Evolutionary conservation across 2,797 vertebrate genomes (phyloP).

Genomic region (Gymnothorax reevesii): DNA sequence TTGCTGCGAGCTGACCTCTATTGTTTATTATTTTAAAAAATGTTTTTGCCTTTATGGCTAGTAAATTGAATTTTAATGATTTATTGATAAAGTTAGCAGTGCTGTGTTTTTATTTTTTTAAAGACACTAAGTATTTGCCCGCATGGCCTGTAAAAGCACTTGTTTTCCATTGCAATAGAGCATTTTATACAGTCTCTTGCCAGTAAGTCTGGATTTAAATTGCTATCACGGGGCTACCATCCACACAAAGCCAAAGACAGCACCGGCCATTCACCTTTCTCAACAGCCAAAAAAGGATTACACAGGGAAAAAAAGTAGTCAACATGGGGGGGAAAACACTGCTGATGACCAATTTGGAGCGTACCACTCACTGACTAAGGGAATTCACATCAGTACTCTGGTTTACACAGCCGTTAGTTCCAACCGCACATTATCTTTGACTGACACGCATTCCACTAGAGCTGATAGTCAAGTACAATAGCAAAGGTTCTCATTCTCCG

Average conservation of each 20-base stretch:
- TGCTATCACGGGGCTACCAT: neutral
- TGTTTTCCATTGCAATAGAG: neutral
- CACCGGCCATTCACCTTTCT: neutral
- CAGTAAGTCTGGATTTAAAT: neutral
- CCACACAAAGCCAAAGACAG: neutral
- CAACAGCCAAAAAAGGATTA: conserved; percentile 8
- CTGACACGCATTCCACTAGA: too few relatives aligned
- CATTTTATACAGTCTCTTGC: neutral
- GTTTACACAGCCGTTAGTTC: neutral
- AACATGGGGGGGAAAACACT: neutral
- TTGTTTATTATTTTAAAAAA: neutral
- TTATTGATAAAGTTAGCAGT: neutral
- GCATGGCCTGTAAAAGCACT: neutral
- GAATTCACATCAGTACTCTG: conserved; percentile 32
- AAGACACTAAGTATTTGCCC: neutral
- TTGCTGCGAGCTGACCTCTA: neutral
- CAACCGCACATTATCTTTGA: neutral
- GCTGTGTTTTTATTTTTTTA: neutral
- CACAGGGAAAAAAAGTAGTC: neutral
- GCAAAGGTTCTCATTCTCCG: too few relatives aligned
- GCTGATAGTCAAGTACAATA: too few relatives aligned
- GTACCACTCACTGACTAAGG: neutral
- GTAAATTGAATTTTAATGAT: neutral
- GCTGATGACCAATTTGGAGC: neutral
- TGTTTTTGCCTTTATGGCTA: neutral